Percentiles rank a stretch among this genome's conserved stretches.
Conservation (phyloP, 2,888 invertebrate species). For the Argyra leucocephala region DNA sequence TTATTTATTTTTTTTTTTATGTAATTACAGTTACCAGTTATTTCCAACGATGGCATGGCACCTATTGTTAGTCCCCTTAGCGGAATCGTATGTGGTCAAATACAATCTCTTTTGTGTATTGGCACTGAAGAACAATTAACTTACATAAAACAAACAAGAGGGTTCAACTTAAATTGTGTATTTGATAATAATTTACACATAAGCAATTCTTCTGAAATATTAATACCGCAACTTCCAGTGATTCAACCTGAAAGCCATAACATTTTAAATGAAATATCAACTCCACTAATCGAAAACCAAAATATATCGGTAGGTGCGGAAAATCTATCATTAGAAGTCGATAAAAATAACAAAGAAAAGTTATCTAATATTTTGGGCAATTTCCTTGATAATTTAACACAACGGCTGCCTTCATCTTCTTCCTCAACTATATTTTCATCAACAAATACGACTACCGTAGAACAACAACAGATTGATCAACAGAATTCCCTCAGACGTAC, state of each 20-base stretch:
- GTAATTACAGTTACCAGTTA: constrained; percentile 48
- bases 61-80: constrained; percentile 44
- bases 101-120: constrained; percentile 50
- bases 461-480: not conserved
- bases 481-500: constrained; percentile 19
- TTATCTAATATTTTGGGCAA: not conserved
- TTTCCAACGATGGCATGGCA: constrained; percentile 53
- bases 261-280: too few relatives aligned
- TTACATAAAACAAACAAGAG: constrained; percentile 44
- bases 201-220: not conserved
- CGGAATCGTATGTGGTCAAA: constrained; percentile 46
- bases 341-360: constrained; percentile 8
- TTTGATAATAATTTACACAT: not conserved
- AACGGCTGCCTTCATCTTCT: not conserved
- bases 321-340: constrained; percentile 11
- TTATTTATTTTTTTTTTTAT: not conserved
- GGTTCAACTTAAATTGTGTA: constrained; percentile 21
- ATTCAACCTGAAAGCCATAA: not conserved
- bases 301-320: too few relatives aligned
- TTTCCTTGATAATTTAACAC: constrained; percentile 11
- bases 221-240: not conserved
- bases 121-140: constrained; percentile 53
- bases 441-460: not conserved
- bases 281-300: not conserved
- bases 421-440: not conserved